Conservation (phyloP, 1,140 invertebrate genomes). For the Phymastichus coffea region DNA sequence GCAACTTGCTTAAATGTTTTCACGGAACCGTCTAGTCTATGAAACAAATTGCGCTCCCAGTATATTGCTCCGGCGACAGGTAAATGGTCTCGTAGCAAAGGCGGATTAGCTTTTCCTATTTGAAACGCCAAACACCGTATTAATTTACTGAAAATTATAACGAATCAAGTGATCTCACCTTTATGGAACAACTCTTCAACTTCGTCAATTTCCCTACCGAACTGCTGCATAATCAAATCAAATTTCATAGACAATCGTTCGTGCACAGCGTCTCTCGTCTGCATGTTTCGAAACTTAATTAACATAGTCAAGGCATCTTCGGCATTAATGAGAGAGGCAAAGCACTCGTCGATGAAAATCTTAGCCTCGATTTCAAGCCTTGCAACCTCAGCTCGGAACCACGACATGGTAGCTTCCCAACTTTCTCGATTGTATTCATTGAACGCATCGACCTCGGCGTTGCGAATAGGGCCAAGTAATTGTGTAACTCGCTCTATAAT, state of each 20-base stretch:
- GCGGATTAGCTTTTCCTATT: constrained; percentile 71
- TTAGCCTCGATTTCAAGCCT: constrained; percentile 79
- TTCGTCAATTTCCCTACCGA: constrained; percentile 74
- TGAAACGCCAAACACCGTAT: constrained; percentile 38
- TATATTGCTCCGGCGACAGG: constrained; percentile 77
- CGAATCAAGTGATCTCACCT: constrained; percentile 37
- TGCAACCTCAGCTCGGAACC: constrained; percentile 73
- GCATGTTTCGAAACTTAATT: constrained; percentile 75
- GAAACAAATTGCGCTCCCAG: constrained; percentile 78
- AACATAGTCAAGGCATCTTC: constrained; percentile 79
- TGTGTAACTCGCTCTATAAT: constrained; percentile 72
- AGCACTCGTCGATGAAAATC: constrained; percentile 83
- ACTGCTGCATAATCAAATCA: constrained; percentile 81
- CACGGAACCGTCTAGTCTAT: constrained; percentile 75
- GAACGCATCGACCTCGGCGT: constrained; percentile 80
- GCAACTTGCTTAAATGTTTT: constrained; percentile 73
- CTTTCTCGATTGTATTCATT: constrained; percentile 71
- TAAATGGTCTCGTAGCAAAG: constrained; percentile 74
- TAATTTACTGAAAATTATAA: constrained; percentile 11
- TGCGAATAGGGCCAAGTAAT: constrained; percentile 71
- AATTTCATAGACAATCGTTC: constrained; percentile 77
- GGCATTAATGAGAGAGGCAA: constrained; percentile 69
- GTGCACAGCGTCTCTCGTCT: constrained; percentile 72
- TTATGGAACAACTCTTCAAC: constrained; percentile 69
- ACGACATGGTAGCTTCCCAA: constrained; percentile 78